Conservation (phyloP, 2,113 vertebrate genomes). For the Eidolon helvum region DNA sequence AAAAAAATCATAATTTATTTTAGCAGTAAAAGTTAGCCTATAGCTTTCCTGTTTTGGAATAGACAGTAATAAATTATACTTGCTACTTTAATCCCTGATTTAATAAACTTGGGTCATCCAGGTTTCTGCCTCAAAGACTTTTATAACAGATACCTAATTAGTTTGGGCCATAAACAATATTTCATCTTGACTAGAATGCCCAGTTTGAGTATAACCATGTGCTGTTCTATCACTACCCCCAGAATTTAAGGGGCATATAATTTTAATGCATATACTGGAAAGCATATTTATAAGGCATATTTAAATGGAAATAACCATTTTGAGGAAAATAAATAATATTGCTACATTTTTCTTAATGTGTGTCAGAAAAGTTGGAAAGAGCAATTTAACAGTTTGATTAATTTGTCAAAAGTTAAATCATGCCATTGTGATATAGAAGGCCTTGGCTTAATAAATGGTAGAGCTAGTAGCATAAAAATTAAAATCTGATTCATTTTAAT, state of each 20-base stretch:
- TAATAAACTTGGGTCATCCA: neutral
- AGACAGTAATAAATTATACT: neutral
- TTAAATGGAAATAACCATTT: slow-evolving; percentile 18
- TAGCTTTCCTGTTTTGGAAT: neutral
- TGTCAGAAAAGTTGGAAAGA: slow-evolving; percentile 1
- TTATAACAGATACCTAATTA: neutral
- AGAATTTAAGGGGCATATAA: neutral
- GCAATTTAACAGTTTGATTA: neutral
- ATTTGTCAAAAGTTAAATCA: neutral
- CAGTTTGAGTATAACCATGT: slow-evolving; percentile 25
- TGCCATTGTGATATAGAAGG: neutral
- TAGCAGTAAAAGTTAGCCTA: slow-evolving; percentile 24
- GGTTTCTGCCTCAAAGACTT: neutral
- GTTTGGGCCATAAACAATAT: slow-evolving; percentile 10
- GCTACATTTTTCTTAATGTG: neutral
- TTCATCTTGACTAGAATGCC: slow-evolving; percentile 33
- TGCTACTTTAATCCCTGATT: slow-evolving; percentile 11
- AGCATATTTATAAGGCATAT: neutral
- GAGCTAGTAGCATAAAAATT: neutral
- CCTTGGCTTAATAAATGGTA: slow-evolving; percentile 16
- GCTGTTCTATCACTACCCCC: neutral
- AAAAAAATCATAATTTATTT: slow-evolving; percentile 5
- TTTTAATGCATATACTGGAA: neutral
- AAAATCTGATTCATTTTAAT: neutral
- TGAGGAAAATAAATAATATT: neutral